Percentiles rank a stretch among this genome's conserved stretches.
Conservation (phyloP, 2,888 invertebrate species). For the Sarcophaga rosellei region DNA sequence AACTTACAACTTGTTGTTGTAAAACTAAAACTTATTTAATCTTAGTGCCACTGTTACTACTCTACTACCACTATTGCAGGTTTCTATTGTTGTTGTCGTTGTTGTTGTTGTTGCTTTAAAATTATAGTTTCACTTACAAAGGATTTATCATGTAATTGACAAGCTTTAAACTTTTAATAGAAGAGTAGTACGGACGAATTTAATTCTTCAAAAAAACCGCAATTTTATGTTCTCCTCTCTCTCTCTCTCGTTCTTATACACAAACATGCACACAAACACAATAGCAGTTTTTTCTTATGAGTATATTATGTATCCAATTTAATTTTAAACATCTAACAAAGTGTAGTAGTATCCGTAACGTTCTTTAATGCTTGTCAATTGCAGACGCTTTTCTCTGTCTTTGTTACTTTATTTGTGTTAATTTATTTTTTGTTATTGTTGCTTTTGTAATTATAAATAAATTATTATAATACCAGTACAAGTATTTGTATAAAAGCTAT, state of each 20-base stretch:
- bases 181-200: not conserved
- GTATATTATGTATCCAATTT: no score
- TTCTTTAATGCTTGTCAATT: no score
- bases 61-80: not conserved
- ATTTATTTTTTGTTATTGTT: no score
- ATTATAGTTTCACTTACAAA: conserved; percentile 8
- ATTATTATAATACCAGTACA: no score
- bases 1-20: no score
- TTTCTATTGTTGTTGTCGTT: not conserved
- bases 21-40: not conserved
- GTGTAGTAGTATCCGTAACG: no score
- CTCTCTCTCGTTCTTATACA: not conserved
- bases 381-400: no score
- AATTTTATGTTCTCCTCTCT: not conserved
- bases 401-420: no score
- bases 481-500: no score
- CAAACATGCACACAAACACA: not conserved
- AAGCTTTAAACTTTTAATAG: conserved; percentile 6
- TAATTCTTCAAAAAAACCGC: not conserved
- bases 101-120: not conserved
- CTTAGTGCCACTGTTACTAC: not conserved
- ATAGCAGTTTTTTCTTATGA: no score
- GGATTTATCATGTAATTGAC: conserved; percentile 13
- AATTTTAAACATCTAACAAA: no score
- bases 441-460: no score